phyloP scores from a whole-genome alignment of 2,888 invertebrate species.

The Eupithecia inturbata region DNA sequence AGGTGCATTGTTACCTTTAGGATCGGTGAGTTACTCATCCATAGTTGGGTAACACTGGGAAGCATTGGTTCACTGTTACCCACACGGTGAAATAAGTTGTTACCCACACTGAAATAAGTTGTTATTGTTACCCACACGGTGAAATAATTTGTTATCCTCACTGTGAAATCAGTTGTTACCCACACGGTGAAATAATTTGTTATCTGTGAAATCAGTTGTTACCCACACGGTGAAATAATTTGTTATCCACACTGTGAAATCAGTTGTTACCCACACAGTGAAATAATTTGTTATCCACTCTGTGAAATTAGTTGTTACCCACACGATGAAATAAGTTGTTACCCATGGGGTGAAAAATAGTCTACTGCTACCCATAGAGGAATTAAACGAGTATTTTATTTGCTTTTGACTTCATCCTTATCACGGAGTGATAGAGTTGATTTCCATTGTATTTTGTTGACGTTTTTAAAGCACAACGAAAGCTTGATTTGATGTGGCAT shows the following conservation, averaged over 20 bases:
- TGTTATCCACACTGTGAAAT: not conserved
- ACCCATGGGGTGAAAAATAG: slow-evolving; percentile 3
- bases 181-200: not conserved
- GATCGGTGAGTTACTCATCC: not conserved
- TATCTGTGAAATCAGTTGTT: not conserved
- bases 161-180: not conserved
- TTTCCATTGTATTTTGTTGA: slow-evolving; percentile 23
- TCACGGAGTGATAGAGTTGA: slow-evolving; percentile 11
- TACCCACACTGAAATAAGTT: not conserved
- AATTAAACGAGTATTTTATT: slow-evolving; percentile 18
- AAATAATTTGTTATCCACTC: not conserved
- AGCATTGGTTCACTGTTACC: not conserved
- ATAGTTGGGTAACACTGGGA: not conserved
- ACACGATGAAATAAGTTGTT: not conserved
- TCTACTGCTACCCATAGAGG: not conserved
- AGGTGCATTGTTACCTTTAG: not conserved
- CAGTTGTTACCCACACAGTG: not conserved
- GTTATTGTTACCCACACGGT: not conserved
- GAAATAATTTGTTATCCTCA: not conserved
- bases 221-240: not conserved
- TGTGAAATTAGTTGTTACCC: not conserved
- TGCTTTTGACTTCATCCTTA: slow-evolving; percentile 22
- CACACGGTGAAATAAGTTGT: not conserved
- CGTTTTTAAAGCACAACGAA: slow-evolving; percentile 14
- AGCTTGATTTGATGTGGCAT: slow-evolving; percentile 7